Base-by-base conservation (phyloP, 1,140 invertebrate species). In the Scaptomyza pallida region DNA sequence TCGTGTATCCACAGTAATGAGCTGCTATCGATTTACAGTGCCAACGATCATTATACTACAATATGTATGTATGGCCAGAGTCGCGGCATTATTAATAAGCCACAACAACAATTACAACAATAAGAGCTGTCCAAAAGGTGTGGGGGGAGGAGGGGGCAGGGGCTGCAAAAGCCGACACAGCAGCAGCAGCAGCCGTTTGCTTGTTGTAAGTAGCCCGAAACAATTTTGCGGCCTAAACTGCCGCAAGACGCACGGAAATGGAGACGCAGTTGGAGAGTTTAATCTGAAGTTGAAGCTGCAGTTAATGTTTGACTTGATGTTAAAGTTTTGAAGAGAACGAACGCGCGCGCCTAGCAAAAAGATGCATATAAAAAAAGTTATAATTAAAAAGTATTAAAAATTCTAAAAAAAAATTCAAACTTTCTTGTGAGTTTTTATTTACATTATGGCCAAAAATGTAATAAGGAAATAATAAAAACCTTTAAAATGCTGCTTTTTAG, bases 171-270 rank as follows among this genome's bases (percentile, higher is more conserved):
- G n/a, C 26, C 1, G 26, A 2, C 19, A 21, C 26, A 30, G 15
- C 19, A 17, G 40, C 21, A n/a, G 30, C n/a, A 10, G 15, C 19
- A 33, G 40, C 21, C 21, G 30, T 6, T 9, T 9, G 50, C 63
- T 68, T 64, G 68, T 73, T 69, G 71, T 56, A 73, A 63, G 71
- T 73, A 73, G 71, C 65, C 57, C 45, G 71, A 73, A 73, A 73
- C 71, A 73, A 57, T 73, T 74, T 74, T 62, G 71, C 59, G 65
- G 68, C 65, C 71, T 74, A 74, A 74, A 70, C 64, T 69, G 59
- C 59, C 70, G 55, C 70, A 76, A 41, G 17, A 56, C 30, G 9
- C 33, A 56, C 30, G 9, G 41, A 56, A 19, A 21, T 26, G 43
- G 17, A 59, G 52, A 12, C 33, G 35, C 19, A 61, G 19, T 15